Conservation (phyloP, 1,140 invertebrate species). For the Semibalanus balanoides region DNA sequence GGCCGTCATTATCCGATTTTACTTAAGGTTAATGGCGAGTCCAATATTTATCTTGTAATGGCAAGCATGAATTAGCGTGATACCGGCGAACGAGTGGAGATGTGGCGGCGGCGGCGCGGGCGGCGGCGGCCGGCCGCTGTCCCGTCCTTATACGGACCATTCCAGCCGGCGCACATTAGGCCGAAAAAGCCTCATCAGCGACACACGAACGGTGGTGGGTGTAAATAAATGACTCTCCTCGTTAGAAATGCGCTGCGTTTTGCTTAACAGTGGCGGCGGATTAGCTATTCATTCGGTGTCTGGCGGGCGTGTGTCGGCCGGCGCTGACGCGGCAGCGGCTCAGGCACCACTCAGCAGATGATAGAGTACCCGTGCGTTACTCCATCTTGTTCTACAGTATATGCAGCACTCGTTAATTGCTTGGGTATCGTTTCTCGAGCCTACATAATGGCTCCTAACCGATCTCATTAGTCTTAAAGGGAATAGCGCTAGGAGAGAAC, state of each 20-base stretch:
- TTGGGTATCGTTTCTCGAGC: not conserved
- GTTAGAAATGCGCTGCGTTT: not conserved
- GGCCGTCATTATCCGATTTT: not conserved
- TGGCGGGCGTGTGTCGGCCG: not conserved
- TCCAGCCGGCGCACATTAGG: too few relatives aligned
- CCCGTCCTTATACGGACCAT: too few relatives aligned
- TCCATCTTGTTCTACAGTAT: not conserved
- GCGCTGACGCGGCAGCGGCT: not conserved
- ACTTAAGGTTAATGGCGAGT: not conserved
- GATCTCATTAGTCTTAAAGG: slow-evolving; percentile 2
- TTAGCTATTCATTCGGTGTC: not conserved
- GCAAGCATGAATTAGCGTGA: not conserved
- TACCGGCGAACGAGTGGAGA: not conserved
- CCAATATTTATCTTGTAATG: not conserved
- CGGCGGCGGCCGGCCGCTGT: too few relatives aligned
- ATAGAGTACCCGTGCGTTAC: not conserved
- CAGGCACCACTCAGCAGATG: not conserved
- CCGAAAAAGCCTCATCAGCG: too few relatives aligned
- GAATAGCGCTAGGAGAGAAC: not conserved
- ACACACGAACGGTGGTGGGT: too few relatives aligned
- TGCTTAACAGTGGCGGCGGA: not conserved
- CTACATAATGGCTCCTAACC: not conserved
- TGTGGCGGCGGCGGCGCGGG: too few relatives aligned
- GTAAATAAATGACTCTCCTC: not conserved
- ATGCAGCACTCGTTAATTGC: not conserved